Evolutionary conservation across 1,140 invertebrate genomes (phyloP).

Genomic region (Neodiprion fabricii): DNA sequence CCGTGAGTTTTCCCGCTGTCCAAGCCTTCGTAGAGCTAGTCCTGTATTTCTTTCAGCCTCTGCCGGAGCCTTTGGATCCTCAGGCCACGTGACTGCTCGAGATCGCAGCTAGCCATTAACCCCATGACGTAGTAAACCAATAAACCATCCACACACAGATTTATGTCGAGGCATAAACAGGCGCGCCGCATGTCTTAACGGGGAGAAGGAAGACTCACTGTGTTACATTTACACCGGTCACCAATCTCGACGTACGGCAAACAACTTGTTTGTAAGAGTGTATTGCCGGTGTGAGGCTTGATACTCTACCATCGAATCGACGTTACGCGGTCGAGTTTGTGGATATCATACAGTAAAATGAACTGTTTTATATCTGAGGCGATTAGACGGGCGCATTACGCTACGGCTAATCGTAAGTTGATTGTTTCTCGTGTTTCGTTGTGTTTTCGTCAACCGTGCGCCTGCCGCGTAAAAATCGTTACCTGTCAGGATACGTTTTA

Average conservation of each 20-base stretch:
- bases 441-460: no score
- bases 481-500: slow-evolving; percentile 10
- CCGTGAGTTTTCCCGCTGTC: no score
- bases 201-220: not conserved
- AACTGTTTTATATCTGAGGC: no score
- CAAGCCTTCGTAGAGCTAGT: no score
- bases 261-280: not conserved
- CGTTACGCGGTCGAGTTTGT: no score
- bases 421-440: no score
- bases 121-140: slow-evolving; percentile 1
- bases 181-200: slow-evolving; percentile 1
- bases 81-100: not conserved
- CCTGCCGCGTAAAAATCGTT: not conserved
- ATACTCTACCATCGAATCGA: no score
- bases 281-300: no score
- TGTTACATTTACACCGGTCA: not conserved
- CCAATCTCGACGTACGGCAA: not conserved
- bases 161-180: slow-evolving; percentile 2
- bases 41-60: no score
- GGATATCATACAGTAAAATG: no score
- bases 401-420: no score
- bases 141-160: slow-evolving; percentile 5
- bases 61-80: not conserved
- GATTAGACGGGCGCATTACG: no score
- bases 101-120: not conserved